Evolutionary conservation across 2,888 invertebrate genomes (phyloP).

Genomic region (Brenthis hecate): DNA sequence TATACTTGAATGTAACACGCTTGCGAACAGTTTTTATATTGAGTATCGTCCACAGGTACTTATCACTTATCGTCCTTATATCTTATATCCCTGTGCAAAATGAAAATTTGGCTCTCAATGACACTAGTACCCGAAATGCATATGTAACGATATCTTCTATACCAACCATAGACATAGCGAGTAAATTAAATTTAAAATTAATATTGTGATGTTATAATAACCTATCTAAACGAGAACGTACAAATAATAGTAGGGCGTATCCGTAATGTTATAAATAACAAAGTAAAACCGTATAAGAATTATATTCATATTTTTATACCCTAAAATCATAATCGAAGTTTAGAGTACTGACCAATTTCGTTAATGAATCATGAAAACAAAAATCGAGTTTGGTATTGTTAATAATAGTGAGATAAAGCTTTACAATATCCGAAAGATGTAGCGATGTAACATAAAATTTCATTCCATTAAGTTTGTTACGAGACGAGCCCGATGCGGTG

Average conservation of each 20-base stretch:
- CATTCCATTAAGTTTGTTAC: conserved; percentile 65
- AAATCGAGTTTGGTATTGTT: conserved; percentile 50
- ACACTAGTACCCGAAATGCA: conserved; percentile 13
- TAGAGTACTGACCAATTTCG: conserved; percentile 68
- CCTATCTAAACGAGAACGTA: conserved; percentile 74
- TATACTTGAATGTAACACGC: conserved; percentile 10
- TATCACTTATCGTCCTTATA: neutral
- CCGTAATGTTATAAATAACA: conserved; percentile 62
- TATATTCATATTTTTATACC: conserved; percentile 76
- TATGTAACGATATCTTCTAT: conserved; percentile 34
- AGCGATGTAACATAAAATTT: conserved; percentile 56
- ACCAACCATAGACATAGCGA: conserved; percentile 57
- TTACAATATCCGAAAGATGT: conserved; percentile 58
- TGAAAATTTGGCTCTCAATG: conserved; percentile 5
- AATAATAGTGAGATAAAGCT: conserved; percentile 66
- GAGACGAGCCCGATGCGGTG: conserved; percentile 45
- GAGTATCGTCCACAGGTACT: conserved; percentile 13
- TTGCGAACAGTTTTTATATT: conserved; percentile 15
- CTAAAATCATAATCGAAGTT: conserved; percentile 63
- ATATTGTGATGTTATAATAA: conserved; percentile 66
- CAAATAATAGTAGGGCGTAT: conserved; percentile 72
- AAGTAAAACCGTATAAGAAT: conserved; percentile 56
- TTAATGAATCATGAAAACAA: conserved; percentile 46
- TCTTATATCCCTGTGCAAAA: neutral
- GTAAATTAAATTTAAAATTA: conserved; percentile 58